Conservation (phyloP, 2,888 invertebrate species). For the Tinea pellionella region DNA sequence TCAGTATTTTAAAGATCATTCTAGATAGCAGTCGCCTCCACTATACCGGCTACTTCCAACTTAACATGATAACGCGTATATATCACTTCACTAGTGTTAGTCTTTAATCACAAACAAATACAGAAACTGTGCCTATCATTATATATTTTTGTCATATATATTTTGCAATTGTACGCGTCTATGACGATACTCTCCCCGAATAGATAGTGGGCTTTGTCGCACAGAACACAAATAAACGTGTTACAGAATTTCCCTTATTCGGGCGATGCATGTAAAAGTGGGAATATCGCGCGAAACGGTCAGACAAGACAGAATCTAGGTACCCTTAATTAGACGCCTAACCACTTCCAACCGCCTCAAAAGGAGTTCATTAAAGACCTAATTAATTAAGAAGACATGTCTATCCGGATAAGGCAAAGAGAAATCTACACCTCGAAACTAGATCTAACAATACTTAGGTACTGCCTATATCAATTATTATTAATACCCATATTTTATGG, state of each 20-base stretch:
- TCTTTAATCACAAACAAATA: too few relatives aligned
- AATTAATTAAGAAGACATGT: slow-evolving; percentile 55
- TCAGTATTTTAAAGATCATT: too few relatives aligned
- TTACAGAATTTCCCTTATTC: not conserved
- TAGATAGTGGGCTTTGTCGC: too few relatives aligned
- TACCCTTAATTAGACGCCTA: slow-evolving; percentile 15
- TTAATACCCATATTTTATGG: not conserved
- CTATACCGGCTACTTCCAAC: too few relatives aligned
- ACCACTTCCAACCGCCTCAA: slow-evolving; percentile 26
- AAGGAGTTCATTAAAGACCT: slow-evolving; percentile 53
- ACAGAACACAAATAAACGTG: too few relatives aligned
- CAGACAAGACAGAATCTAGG: not conserved
- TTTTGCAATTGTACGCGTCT: too few relatives aligned
- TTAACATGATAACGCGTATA: too few relatives aligned
- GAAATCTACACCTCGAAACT: not conserved
- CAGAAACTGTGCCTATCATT: too few relatives aligned
- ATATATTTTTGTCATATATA: too few relatives aligned
- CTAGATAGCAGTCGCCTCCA: too few relatives aligned
- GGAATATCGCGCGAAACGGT: not conserved
- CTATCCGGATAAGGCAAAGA: slow-evolving; percentile 38
- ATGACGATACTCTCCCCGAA: too few relatives aligned
- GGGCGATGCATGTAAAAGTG: not conserved
- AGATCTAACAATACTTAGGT: not conserved
- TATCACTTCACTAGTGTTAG: too few relatives aligned
- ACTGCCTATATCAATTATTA: not conserved